Percentiles rank a stretch among this genome's conserved stretches.
Evolutionary conservation across 1,140 invertebrate genomes (phyloP).

Genomic region (Rhyzopertha dominica): DNA sequence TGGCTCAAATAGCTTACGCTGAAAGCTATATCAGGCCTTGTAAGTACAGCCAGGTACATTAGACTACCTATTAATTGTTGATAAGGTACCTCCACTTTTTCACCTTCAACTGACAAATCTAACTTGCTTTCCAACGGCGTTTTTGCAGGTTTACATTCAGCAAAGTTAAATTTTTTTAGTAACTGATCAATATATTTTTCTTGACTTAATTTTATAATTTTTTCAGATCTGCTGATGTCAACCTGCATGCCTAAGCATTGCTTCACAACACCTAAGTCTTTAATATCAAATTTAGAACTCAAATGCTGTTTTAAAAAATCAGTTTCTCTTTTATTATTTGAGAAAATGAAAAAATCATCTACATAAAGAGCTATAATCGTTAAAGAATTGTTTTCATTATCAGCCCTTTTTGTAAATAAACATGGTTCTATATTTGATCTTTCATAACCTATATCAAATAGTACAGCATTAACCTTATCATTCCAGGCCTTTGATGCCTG

Average conservation of each 20-base stretch:
- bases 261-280: constrained; percentile 20
- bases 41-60: constrained; percentile 21
- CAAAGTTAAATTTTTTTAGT: too few species aligned
- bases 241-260: constrained; percentile 28
- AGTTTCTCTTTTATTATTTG: constrained; percentile 22
- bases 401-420: constrained; percentile 36
- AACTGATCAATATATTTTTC: too few species aligned
- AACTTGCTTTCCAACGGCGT: constrained; percentile 34
- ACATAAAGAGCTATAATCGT: constrained; percentile 38
- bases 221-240: too few species aligned
- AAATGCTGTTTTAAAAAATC: constrained; percentile 16
- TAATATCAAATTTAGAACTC: constrained; percentile 23
- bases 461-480: constrained; percentile 18
- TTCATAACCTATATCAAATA: constrained; percentile 25
- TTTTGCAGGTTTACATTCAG: constrained; percentile 39
- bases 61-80: constrained; percentile 10
- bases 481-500: constrained; percentile 26
- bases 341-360: constrained; percentile 38
- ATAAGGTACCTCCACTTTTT: constrained; percentile 8
- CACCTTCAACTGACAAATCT: constrained; percentile 27
- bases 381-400: constrained; percentile 16
- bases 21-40: constrained; percentile 45
- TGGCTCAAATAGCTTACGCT: constrained; percentile 37
- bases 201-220: too few species aligned
- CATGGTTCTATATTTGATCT: constrained; percentile 35